Evolutionary conservation across 2,113 vertebrate genomes (phyloP).

Genomic region (Condylura cristata): DNA sequence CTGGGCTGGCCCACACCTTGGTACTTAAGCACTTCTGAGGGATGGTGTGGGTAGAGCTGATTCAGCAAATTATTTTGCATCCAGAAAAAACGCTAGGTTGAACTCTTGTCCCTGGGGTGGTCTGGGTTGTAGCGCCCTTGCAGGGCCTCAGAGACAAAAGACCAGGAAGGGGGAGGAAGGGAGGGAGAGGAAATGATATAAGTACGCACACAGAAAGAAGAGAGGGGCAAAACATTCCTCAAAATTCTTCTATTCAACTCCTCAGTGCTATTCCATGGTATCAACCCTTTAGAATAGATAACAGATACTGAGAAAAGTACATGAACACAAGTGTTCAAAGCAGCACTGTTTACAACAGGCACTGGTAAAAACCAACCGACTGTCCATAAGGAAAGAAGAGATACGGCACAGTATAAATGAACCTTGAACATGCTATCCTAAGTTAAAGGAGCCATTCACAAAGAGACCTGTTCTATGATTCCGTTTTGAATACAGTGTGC

Average conservation of each 20-base stretch:
- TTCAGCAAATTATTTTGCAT: neutral
- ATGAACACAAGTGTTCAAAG: neutral
- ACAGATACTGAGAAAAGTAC: neutral
- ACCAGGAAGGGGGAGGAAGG: neutral
- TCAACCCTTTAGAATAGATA: neutral
- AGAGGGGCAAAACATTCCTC: neutral
- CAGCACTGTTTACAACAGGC: fast-evolving
- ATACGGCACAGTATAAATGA: no score
- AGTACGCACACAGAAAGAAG: neutral
- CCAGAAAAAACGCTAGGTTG: neutral
- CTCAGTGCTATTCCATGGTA: neutral
- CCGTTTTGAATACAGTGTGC: neutral
- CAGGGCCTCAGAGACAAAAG: neutral
- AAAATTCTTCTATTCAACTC: neutral
- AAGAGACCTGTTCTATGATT: neutral
- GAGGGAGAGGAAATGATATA: neutral
- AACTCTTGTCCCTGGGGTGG: neutral
- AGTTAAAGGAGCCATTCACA: neutral
- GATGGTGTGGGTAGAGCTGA: neutral
- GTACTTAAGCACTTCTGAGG: neutral
- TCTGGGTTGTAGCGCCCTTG: neutral
- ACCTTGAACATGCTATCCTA: no score
- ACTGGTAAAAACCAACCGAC: neutral
- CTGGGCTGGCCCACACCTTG: neutral
- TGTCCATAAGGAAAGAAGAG: neutral